Evolutionary conservation across 2,888 invertebrate genomes (phyloP).

Genomic region (Thysanoteuthis rhombus): DNA sequence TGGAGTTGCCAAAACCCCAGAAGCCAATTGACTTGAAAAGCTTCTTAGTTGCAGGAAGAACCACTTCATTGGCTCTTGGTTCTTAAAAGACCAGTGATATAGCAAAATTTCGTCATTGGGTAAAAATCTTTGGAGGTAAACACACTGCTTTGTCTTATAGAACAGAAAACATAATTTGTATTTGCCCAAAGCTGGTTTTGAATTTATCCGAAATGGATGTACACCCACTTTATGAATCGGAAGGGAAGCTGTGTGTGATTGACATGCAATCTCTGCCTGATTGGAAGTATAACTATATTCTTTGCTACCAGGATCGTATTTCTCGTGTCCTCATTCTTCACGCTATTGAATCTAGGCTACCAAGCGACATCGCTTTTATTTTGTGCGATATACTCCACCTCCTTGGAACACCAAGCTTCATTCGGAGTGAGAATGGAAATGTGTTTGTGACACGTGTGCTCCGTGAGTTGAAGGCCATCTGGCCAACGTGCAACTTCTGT

Average conservation of each 20-base stretch:
- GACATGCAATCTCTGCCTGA: conserved; percentile 21
- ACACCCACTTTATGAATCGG: not conserved
- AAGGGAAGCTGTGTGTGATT: not conserved
- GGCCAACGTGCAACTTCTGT: not conserved
- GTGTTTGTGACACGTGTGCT: conserved; percentile 13
- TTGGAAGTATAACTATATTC: conserved; percentile 14
- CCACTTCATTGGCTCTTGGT: not conserved
- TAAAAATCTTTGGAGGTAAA: not conserved
- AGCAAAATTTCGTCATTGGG: not conserved
- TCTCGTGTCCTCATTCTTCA: not conserved
- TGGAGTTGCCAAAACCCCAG: not conserved
- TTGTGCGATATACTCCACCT: conserved; percentile 17
- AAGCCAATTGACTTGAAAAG: not conserved
- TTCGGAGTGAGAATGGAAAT: not conserved
- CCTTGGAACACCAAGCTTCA: not conserved
- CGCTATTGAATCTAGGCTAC: not conserved
- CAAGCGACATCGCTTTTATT: not conserved
- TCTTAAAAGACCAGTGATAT: not conserved
- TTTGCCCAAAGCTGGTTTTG: not conserved
- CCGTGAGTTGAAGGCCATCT: not conserved
- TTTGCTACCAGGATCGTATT: conserved; percentile 13
- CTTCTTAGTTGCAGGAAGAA: not conserved
- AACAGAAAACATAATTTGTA: not conserved
- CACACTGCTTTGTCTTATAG: not conserved
- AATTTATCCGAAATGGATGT: not conserved